Conservation (phyloP, 1,140 invertebrate genomes). For the Drosophila pruinosa region DNA sequence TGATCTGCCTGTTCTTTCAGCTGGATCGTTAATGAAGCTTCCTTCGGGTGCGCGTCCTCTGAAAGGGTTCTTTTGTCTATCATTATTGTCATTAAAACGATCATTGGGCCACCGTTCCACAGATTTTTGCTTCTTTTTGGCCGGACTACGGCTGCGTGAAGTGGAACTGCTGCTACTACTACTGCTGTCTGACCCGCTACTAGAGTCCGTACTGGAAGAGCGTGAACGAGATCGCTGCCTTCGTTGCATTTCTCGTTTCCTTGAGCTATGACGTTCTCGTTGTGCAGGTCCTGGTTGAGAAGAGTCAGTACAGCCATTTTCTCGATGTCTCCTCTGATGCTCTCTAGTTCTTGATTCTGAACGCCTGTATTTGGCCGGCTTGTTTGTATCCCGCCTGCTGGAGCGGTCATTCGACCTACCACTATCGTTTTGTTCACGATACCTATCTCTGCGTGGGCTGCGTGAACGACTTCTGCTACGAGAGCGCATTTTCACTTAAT, state of each 20-base stretch:
- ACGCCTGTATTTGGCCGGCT: background rate
- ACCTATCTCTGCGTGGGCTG: constrained; percentile 43
- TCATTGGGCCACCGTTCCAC: constrained; percentile 83
- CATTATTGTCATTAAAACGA: constrained; percentile 70
- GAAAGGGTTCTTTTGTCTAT: constrained; percentile 62
- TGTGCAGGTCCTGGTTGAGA: background rate
- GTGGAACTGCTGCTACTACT: constrained; percentile 23
- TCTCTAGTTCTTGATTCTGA: constrained; percentile 35
- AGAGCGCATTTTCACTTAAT: constrained; percentile 49
- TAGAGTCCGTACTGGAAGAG: constrained; percentile 28
- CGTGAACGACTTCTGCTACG: constrained; percentile 47
- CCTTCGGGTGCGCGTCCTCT: constrained; percentile 50
- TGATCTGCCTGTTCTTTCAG: constrained; percentile 28
- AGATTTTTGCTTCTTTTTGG: constrained; percentile 21
- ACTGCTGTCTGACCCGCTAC: constrained; percentile 25
- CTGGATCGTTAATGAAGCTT: constrained; percentile 63
- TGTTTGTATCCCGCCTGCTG: constrained; percentile 20
- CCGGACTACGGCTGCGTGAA: constrained; percentile 28
- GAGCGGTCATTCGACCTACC: constrained; percentile 8
- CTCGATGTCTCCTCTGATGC: constrained; percentile 12
- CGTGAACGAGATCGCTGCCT: constrained; percentile 20
- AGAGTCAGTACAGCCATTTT: background rate
- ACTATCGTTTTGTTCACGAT: constrained; percentile 15
- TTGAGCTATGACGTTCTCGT: constrained; percentile 9
- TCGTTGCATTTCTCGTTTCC: constrained; percentile 3